phyloP scores from a whole-genome alignment of 2,113 vertebrate species.

The Amblyornis subalaris region DNA sequence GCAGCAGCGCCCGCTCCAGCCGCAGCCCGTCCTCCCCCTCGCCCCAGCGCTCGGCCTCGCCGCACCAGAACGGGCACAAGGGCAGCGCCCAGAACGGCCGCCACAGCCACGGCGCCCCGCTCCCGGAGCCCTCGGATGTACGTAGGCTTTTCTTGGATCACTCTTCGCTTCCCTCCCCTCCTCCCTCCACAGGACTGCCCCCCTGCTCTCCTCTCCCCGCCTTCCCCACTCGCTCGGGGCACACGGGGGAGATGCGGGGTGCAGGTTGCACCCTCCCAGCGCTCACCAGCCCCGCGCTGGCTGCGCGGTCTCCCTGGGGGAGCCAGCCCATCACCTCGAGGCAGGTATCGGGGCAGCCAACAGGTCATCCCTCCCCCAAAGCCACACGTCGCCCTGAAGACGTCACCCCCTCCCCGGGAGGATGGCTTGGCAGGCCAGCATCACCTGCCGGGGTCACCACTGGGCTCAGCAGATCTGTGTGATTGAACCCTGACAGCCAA shows the following conservation, averaged over 20 bases:
- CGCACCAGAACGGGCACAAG: constrained; percentile 90
- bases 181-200: background rate
- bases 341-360: background rate
- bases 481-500: background rate
- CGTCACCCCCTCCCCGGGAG: background rate
- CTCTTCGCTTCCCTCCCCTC: constrained; percentile 35
- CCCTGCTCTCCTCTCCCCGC: background rate
- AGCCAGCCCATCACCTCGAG: background rate
- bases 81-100: constrained; percentile 85
- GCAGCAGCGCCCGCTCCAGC: constrained; percentile 76
- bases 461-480: background rate
- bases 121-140: constrained; percentile 88
- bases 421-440: background rate
- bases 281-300: background rate
- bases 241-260: background rate
- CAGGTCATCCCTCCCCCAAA: background rate
- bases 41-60: constrained; percentile 74
- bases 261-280: background rate
- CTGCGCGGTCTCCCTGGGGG: background rate
- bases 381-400: fast-evolving
- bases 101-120: constrained; percentile 72
- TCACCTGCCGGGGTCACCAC: background rate
- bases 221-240: background rate
- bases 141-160: constrained; percentile 80
- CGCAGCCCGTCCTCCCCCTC: constrained; percentile 76